Conservation (phyloP, 2,113 vertebrate species). For the Cardinalis cardinalis region DNA sequence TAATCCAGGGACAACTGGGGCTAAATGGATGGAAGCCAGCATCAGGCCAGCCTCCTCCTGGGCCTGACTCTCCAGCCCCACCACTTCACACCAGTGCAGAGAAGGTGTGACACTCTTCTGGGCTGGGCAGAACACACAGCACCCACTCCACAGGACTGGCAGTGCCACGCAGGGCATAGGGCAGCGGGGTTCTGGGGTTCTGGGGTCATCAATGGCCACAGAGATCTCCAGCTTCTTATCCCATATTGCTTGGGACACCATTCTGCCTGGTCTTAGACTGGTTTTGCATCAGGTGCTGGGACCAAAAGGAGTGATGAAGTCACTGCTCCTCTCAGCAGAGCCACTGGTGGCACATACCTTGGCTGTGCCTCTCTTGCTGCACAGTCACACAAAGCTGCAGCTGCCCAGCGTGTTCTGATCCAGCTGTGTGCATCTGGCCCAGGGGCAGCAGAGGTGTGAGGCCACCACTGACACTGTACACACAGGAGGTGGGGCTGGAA, state of each 20-base stretch:
- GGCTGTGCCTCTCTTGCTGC: neutral
- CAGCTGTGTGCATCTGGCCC: neutral
- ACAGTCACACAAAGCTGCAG: neutral
- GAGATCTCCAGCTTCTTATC: neutral
- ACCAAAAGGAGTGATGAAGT: neutral
- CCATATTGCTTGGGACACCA: neutral
- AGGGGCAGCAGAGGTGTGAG: neutral
- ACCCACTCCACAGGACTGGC: neutral
- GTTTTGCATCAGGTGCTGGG: neutral
- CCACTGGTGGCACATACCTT: neutral
- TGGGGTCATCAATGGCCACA: neutral
- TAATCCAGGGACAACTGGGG: neutral
- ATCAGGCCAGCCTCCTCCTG: neutral
- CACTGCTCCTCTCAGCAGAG: neutral
- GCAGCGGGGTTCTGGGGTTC: neutral
- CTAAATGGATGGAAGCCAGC: neutral
- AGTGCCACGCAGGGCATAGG: accelerated
- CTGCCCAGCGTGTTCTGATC: neutral
- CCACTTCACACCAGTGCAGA: neutral
- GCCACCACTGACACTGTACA: neutral
- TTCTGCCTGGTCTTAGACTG: neutral
- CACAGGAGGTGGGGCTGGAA: neutral
- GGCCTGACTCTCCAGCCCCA: neutral
- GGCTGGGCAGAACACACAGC: neutral
- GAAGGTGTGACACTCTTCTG: neutral